phyloP scores from a whole-genome alignment of 2,113 vertebrate species.

The Anas platyrhynchos region DNA sequence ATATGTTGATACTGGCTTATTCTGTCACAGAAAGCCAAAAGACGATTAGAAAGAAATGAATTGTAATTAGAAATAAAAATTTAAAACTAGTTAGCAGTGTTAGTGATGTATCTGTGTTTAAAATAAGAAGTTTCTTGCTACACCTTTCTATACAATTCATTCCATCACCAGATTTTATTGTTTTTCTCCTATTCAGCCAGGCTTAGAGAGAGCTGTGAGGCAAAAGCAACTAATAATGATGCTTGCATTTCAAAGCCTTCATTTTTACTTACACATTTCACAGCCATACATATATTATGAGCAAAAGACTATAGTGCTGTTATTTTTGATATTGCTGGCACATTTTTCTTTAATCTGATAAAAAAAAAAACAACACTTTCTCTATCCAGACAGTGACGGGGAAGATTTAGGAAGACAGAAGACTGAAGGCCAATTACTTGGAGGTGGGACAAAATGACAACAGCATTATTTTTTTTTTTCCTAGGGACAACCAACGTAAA shows the following conservation, averaged over 20 bases:
- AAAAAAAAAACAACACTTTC: background rate
- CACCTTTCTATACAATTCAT: background rate
- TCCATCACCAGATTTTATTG: background rate
- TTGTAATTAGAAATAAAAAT: background rate
- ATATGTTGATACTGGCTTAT: background rate
- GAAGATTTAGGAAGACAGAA: slow-evolving; percentile 24
- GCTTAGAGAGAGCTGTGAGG: background rate
- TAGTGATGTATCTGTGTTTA: background rate
- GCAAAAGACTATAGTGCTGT: background rate
- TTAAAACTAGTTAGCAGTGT: background rate
- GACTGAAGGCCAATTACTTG: background rate
- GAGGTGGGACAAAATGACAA: slow-evolving; percentile 3
- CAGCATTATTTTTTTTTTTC: background rate
- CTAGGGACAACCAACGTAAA: background rate
- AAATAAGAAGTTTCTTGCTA: background rate
- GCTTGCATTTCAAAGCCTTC: background rate
- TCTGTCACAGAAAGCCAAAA: background rate
- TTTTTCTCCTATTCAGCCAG: background rate
- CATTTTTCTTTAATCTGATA: background rate
- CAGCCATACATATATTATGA: background rate
- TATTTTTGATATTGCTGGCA: background rate
- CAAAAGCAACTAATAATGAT: background rate
- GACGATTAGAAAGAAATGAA: background rate
- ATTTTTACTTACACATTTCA: background rate
- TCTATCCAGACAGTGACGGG: background rate